Evolutionary conservation across 1,140 invertebrate genomes (phyloP).

Genomic region (Ceratina australensis): DNA sequence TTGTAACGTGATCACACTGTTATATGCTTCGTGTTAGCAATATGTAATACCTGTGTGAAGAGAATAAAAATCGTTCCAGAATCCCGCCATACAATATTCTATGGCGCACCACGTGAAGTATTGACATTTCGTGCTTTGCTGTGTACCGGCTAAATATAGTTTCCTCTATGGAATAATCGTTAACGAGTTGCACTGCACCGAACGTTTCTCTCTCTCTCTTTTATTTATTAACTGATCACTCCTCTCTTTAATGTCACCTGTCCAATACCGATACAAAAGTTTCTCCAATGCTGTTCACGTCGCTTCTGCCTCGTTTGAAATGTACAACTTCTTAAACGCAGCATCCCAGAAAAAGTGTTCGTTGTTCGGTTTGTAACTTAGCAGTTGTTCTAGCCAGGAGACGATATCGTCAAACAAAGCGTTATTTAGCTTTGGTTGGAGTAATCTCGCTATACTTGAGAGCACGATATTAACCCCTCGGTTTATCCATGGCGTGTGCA

Average conservation of each 20-base stretch:
- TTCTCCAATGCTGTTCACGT: no score
- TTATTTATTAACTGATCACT: not conserved
- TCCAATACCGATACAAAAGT: no score
- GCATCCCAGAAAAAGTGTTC: no score
- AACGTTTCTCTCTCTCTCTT: conserved; percentile 1
- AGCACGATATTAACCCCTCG: not conserved
- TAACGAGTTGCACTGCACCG: conserved; percentile 10
- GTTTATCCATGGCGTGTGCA: conserved; percentile 19
- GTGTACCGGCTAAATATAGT: conserved; percentile 39
- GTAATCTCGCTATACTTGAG: not conserved
- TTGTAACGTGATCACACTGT: no score
- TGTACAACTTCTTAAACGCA: no score
- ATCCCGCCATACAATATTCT: not conserved
- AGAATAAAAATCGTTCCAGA: no score
- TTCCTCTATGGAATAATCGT: conserved; percentile 30
- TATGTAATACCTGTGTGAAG: no score
- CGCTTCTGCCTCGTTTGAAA: no score
- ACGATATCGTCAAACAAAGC: not conserved
- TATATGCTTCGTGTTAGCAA: no score
- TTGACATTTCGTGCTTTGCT: conserved; percentile 37
- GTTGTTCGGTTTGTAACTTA: not conserved
- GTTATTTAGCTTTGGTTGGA: not conserved
- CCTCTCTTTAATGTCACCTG: not conserved
- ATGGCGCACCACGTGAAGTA: conserved; percentile 9
- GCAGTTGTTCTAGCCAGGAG: not conserved